Base-by-base conservation (phyloP, 92 coral and sea anemone species). In the Isaurus tuberculatus region DNA sequence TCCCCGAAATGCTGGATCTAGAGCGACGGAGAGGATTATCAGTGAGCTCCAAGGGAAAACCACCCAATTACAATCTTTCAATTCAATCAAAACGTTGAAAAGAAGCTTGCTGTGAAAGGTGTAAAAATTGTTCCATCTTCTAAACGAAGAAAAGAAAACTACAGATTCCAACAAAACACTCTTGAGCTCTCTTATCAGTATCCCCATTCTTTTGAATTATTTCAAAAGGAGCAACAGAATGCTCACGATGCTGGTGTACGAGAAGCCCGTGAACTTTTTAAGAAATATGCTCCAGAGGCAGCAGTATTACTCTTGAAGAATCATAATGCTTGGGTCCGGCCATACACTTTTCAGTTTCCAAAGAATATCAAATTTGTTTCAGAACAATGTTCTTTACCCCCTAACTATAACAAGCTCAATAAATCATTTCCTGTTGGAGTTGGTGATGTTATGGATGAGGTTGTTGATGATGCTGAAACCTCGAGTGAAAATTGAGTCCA, bases 21-120 rank as follows among this genome's bases (percentile, higher is more conserved):
- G 79, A 36, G 69, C 87, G 29, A 84, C 81, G 25, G 82, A 84
- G 31, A 66, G 64, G 25, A 84, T 72, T 30, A 72, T 84, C 27
- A 68, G 87, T 60, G 87, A 84, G 29, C 79, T 84, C 13, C 87
- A 84, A 73, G 87, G 64, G 8, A 84, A 84, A 29, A 27, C 87
- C 22, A 78, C 44, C 42, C 82, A 84, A 72, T 29, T 84, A 46
- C 87, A 84, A 37, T 72, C 87, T 32, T 79, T 0, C 85, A 79
- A 19, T 86, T 79, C 20, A 86, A 86, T 16, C 58, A 66, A 30
- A 79, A 43, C 31, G 65, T 58, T 0, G 79, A 55, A 37, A 79
- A 70, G 27, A 27, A 53, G 60, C 84, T 85, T 14, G 79, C 89
- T 25, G 32, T 20, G 2, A 48, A 49, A 30, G 89, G 79, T 51